These are phyloP conservation scores for Eilema depressum DNA, from an alignment of 2,888 invertebrate species.

Conservation along the genomic window DNA sequence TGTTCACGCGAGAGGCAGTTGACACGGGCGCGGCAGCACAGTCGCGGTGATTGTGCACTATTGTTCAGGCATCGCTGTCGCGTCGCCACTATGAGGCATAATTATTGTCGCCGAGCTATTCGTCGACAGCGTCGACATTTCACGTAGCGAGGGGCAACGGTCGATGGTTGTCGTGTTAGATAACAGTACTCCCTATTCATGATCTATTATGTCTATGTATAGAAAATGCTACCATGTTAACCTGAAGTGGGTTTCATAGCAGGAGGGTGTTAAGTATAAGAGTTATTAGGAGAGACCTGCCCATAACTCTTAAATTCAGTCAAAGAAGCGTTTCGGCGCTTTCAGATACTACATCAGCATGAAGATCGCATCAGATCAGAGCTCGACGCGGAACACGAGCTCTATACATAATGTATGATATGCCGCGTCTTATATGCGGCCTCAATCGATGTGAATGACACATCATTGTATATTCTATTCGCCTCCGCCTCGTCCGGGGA, in stretches of 20 bases:
- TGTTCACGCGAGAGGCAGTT: slow-evolving; percentile 78
- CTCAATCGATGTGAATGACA: slow-evolving; percentile 85
- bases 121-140: slow-evolving; percentile 59
- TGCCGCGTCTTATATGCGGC: slow-evolving; percentile 79
- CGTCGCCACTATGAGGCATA: slow-evolving; percentile 64
- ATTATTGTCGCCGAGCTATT: slow-evolving; percentile 61
- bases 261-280: not conserved
- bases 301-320: not conserved
- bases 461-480: slow-evolving; percentile 84
- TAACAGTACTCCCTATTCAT: slow-evolving; percentile 70
- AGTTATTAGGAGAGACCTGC: not conserved
- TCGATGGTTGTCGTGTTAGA: slow-evolving; percentile 54
- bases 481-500: slow-evolving; percentile 76
- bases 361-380: slow-evolving; percentile 63
- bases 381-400: slow-evolving; percentile 69
- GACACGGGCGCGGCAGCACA: slow-evolving; percentile 74
- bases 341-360: slow-evolving; percentile 49
- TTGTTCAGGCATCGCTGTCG: slow-evolving; percentile 72
- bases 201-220: slow-evolving; percentile 24
- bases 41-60: slow-evolving; percentile 79
- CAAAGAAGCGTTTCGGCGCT: slow-evolving; percentile 29
- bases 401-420: slow-evolving; percentile 79
- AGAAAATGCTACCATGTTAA: slow-evolving; percentile 10
- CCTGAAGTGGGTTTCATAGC: not conserved
- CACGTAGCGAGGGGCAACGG: slow-evolving; percentile 59